These are phyloP conservation scores for Gerosis bhagava DNA, from an alignment of 2,888 invertebrate genomes.

Conservation along the genomic window DNA sequence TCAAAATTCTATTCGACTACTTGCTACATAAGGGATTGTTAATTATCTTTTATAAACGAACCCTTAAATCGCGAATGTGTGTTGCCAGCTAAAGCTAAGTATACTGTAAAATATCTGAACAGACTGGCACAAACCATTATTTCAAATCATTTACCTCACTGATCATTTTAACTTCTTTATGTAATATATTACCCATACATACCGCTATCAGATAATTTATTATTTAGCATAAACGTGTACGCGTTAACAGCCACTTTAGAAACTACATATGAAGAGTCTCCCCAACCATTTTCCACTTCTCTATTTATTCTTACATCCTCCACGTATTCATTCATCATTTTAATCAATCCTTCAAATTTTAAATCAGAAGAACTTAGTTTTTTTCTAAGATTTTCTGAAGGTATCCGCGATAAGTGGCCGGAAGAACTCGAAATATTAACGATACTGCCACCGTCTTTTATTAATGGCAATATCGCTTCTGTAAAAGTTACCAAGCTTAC, in stretches of 20 bases:
- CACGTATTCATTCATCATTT: slow-evolving; percentile 84
- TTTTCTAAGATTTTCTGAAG: slow-evolving; percentile 73
- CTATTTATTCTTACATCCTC: slow-evolving; percentile 65
- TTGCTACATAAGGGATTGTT: no score
- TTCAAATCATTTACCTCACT: no score
- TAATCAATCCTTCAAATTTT: slow-evolving; percentile 77
- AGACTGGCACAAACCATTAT: no score
- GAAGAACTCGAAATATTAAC: slow-evolving; percentile 89
- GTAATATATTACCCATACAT: slow-evolving; percentile 30
- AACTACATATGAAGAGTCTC: slow-evolving; percentile 84
- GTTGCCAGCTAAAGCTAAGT: no score
- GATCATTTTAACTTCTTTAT: no score
- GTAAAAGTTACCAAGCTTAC: slow-evolving; percentile 66
- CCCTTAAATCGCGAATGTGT: no score
- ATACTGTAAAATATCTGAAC: no score
- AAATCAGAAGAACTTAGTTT: slow-evolving; percentile 73
- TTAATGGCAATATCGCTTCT: slow-evolving; percentile 85
- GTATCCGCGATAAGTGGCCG: slow-evolving; percentile 84
- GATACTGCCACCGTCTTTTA: slow-evolving; percentile 85
- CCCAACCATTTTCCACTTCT: slow-evolving; percentile 75
- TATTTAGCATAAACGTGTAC: slow-evolving; percentile 85
- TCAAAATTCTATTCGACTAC: no score
- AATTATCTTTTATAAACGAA: no score
- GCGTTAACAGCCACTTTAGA: slow-evolving; percentile 90
- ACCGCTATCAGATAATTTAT: slow-evolving; percentile 56